These are phyloP conservation scores for Scelioninae gen. 1 DNA, from an alignment of 2,888 invertebrate genomes.

Conservation along the genomic window DNA sequence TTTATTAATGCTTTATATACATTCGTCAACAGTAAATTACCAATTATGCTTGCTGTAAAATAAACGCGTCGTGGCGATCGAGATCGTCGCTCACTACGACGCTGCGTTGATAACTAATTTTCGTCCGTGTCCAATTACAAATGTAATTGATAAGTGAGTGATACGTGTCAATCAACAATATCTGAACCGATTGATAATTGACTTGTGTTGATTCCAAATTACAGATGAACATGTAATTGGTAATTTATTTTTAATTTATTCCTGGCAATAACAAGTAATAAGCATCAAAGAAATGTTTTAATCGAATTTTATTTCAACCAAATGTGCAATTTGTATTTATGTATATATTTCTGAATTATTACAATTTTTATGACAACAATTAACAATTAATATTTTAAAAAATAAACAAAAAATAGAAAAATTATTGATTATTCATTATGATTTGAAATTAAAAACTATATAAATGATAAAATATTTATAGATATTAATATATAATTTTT, in stretches of 20 bases:
- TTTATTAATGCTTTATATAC: slow-evolving; percentile 28
- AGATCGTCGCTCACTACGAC: background rate
- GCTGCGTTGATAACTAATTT: slow-evolving; percentile 36
- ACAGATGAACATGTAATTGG: slow-evolving; percentile 40
- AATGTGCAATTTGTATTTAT: too few species aligned
- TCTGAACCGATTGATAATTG: slow-evolving; percentile 32
- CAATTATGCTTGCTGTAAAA: slow-evolving; percentile 28
- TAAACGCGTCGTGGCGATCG: slow-evolving; percentile 8
- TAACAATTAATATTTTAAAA: too few species aligned
- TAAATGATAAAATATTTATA: too few species aligned
- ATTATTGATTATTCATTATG: too few species aligned
- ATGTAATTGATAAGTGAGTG: slow-evolving; percentile 45
- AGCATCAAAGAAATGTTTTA: slow-evolving; percentile 17
- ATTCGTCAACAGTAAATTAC: slow-evolving; percentile 27
- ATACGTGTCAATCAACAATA: slow-evolving; percentile 43
- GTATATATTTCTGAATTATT: too few species aligned
- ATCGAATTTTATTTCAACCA: too few species aligned
- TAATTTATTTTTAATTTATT: slow-evolving; percentile 44
- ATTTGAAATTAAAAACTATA: too few species aligned
- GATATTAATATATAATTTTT: too few species aligned
- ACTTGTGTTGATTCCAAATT: slow-evolving; percentile 43
- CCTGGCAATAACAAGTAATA: slow-evolving; percentile 19
- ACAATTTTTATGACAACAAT: too few species aligned
- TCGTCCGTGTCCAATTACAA: slow-evolving; percentile 47
- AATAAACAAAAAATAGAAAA: too few species aligned